Evolutionary conservation across 2,888 invertebrate genomes (phyloP).

Genomic region (Gastrophysa polygoni): DNA sequence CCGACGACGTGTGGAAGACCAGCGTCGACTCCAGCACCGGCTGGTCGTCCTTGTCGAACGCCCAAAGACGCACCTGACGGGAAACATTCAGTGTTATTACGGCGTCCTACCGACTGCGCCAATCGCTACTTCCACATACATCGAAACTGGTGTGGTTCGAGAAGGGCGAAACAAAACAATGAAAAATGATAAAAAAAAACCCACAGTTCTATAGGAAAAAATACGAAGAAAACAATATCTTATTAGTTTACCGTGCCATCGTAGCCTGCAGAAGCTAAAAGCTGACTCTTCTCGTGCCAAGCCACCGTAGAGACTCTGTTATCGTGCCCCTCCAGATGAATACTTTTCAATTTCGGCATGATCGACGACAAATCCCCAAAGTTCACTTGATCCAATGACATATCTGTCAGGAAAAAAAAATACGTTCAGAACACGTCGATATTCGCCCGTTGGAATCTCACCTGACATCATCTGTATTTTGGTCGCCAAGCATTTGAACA

Average conservation of each 20-base stretch:
- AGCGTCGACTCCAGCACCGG: constrained; percentile 61
- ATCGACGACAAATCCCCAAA: constrained; percentile 62
- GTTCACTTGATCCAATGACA: constrained; percentile 54
- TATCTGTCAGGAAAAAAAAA: constrained; percentile 23
- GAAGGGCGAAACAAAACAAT: too few species aligned
- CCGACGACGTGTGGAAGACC: constrained; percentile 60
- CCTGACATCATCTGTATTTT: constrained; percentile 53
- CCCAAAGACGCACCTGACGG: constrained; percentile 60
- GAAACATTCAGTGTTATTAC: too few species aligned
- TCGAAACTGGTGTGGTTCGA: too few species aligned
- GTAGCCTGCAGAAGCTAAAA: constrained; percentile 65
- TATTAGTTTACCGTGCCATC: constrained; percentile 66
- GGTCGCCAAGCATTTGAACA: constrained; percentile 61
- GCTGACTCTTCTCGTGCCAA: constrained; percentile 58
- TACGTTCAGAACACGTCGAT: too few species aligned
- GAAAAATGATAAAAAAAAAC: too few species aligned
- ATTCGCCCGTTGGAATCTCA: too few species aligned
- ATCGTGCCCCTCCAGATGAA: constrained; percentile 63
- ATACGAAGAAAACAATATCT: too few species aligned
- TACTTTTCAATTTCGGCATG: constrained; percentile 48
- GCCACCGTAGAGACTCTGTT: constrained; percentile 55
- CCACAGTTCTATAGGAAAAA: too few species aligned
- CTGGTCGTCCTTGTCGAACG: constrained; percentile 53
- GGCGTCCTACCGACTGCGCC: too few species aligned
- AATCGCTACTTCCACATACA: too few species aligned